Conservation (phyloP, 2,113 vertebrate genomes). For the Spea bombifrons region DNA sequence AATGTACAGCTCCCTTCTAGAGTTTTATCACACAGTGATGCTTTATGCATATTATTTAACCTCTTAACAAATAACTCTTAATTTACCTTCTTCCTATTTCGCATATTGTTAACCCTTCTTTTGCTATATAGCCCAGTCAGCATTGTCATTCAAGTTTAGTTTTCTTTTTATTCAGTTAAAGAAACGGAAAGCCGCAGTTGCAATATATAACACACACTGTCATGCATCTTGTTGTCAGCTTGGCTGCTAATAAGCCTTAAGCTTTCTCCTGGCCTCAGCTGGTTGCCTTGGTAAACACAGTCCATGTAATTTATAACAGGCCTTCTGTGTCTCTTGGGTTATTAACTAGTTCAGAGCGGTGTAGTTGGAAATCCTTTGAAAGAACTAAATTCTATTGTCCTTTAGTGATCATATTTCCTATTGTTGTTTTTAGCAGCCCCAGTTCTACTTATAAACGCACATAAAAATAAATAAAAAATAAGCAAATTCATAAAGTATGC, state of each 20-base stretch:
- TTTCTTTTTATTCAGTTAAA: slow-evolving; percentile 32
- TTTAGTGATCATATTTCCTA: slow-evolving; percentile 30
- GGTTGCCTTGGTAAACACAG: slow-evolving; percentile 42
- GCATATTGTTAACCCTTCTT: neutral
- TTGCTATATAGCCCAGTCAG: slow-evolving; percentile 17
- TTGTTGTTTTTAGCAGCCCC: slow-evolving; percentile 13
- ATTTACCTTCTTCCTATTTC: neutral
- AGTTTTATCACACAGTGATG: too few relatives aligned
- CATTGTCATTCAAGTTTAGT: slow-evolving; percentile 12
- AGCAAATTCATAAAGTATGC: neutral
- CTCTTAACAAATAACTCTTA: neutral
- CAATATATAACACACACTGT: slow-evolving; percentile 43
- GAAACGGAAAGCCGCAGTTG: slow-evolving; percentile 35
- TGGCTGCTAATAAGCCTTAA: slow-evolving; percentile 46
- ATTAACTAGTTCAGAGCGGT: slow-evolving; percentile 40
- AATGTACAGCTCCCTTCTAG: too few relatives aligned
- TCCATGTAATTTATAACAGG: slow-evolving; percentile 45
- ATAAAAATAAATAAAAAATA: neutral
- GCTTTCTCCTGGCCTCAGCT: slow-evolving; percentile 41
- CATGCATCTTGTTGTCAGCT: slow-evolving; percentile 44
- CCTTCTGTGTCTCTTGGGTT: slow-evolving; percentile 30
- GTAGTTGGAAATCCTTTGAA: slow-evolving; percentile 21
- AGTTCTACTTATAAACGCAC: neutral
- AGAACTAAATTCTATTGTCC: slow-evolving; percentile 30
- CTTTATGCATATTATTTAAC: neutral